A percentile compares a stretch with the other conserved stretches of the same genome.
These are phyloP conservation scores for Dissostichus mawsoni DNA, from an alignment of 2,113 vertebrate species.

Conservation along the genomic window DNA sequence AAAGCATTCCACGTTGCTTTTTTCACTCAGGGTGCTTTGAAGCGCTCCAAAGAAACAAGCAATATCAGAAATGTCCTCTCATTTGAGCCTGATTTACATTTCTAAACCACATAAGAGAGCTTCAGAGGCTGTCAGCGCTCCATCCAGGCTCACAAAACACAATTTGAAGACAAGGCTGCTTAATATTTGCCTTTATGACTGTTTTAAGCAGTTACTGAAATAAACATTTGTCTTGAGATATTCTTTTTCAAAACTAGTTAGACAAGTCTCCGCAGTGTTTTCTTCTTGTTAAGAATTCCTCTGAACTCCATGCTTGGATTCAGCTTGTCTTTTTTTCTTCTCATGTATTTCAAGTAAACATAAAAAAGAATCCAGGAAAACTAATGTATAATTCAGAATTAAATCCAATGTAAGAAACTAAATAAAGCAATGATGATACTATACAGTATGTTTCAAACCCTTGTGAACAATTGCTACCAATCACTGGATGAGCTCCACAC, in stretches of 20 bases:
- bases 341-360: conserved; percentile 44
- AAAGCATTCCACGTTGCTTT: conserved; percentile 67
- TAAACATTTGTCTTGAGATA: conserved; percentile 60
- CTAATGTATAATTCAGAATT: conserved; percentile 46
- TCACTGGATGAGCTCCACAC: conserved; percentile 2
- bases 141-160: conserved; percentile 34
- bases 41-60: conserved; percentile 74
- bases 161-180: conserved; percentile 8
- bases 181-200: conserved; percentile 40
- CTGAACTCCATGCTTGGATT: conserved; percentile 60
- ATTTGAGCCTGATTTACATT: conserved; percentile 73
- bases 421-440: conserved; percentile 3
- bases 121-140: conserved; percentile 32
- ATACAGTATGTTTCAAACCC: conserved; percentile 32
- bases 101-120: conserved; percentile 65
- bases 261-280: conserved; percentile 25
- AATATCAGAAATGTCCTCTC: conserved; percentile 77
- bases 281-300: conserved; percentile 61
- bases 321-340: conserved; percentile 55
- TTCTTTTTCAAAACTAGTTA: conserved; percentile 47
- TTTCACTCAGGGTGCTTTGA: conserved; percentile 72
- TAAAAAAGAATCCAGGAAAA: conserved; percentile 33
- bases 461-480: conserved; percentile 53
- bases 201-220: conserved; percentile 40
- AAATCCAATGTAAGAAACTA: conserved; percentile 44